These are phyloP conservation scores for Heliangelus exortis DNA, from an alignment of 2,797 vertebrate species.

Conservation along the genomic window DNA sequence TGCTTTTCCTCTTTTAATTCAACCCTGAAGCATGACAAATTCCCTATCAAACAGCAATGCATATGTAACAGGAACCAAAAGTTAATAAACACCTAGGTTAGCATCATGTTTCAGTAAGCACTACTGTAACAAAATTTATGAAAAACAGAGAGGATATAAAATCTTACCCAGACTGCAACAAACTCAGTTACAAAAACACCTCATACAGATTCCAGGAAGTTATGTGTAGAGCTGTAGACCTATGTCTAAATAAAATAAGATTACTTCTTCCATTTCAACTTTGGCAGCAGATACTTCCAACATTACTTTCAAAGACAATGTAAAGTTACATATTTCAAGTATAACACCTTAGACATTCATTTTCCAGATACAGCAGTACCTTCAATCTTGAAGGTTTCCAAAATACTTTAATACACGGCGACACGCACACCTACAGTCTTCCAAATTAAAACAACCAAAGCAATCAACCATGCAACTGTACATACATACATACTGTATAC, in stretches of 20 bases:
- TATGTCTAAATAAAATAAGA: not conserved
- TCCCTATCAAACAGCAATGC: not conserved
- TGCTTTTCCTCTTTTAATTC: not conserved
- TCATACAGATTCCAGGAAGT: not conserved
- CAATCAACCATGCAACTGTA: not conserved
- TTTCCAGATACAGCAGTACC: not conserved
- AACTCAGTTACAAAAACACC: not conserved
- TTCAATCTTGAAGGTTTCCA: not conserved
- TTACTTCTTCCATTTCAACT: not conserved
- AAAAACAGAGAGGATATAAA: not conserved
- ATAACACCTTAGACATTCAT: not conserved
- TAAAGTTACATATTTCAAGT: not conserved
- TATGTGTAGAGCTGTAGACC: not conserved
- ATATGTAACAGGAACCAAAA: not conserved
- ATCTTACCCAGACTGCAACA: not conserved
- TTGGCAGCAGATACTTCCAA: not conserved
- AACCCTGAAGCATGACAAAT: not conserved
- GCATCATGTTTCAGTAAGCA: not conserved
- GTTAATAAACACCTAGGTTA: not conserved
- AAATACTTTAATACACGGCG: not conserved
- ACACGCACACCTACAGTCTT: not conserved
- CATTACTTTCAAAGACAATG: not conserved
- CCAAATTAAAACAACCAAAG: not conserved
- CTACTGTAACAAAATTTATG: not conserved
- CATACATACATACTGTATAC: not conserved